These are phyloP conservation scores for Cheirogaleus major DNA, from an alignment of 2,797 vertebrate species.

Conservation along the genomic window DNA sequence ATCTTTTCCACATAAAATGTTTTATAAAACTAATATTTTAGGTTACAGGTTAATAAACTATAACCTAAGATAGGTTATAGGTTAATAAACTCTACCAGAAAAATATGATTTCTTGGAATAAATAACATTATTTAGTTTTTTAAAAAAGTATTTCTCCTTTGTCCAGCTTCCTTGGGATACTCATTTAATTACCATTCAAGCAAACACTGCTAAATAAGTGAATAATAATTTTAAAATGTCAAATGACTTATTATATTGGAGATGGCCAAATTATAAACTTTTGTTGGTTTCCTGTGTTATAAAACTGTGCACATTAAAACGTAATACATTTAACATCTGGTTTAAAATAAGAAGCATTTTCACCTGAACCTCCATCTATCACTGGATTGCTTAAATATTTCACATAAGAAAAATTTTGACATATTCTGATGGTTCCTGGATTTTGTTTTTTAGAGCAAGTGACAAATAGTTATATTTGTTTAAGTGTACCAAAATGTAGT, in stretches of 20 bases:
- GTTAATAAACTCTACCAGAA: neutral
- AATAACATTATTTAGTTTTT: neutral
- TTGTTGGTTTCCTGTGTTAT: neutral
- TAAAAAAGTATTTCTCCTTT: neutral
- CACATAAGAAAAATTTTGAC: neutral
- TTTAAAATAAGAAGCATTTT: slow-evolving; percentile 22
- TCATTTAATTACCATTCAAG: neutral
- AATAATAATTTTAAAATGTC: slow-evolving; percentile 1
- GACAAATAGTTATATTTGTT: neutral
- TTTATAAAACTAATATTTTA: slow-evolving; percentile 21
- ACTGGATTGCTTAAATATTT: neutral
- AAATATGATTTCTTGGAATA: neutral
- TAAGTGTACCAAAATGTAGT: slow-evolving; percentile 1
- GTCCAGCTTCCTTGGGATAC: neutral
- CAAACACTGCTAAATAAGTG: neutral
- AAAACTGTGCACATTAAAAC: neutral
- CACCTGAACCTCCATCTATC: neutral
- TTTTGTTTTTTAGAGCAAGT: neutral
- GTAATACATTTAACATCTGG: neutral
- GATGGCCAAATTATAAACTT: neutral
- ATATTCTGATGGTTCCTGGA: neutral
- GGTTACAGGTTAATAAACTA: neutral
- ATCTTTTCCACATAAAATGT: neutral
- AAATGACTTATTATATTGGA: neutral
- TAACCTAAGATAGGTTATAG: neutral